These are phyloP conservation scores for Hozukius guyotensis DNA, from an alignment of 2,797 vertebrate genomes.

Conservation along the genomic window DNA sequence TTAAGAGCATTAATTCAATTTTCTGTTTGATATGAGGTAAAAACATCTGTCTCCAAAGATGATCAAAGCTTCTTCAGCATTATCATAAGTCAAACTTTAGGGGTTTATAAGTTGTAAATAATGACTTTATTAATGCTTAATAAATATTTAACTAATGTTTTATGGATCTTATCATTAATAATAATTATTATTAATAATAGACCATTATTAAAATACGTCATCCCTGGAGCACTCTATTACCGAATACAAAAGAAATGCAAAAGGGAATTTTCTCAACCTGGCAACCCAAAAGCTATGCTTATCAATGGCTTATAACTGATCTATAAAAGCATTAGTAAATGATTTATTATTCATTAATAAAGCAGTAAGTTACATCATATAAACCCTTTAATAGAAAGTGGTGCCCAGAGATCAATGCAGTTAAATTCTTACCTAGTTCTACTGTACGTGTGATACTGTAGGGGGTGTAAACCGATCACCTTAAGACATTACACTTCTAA, in stretches of 20 bases:
- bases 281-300: neutral
- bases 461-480: slow-evolving; percentile 5
- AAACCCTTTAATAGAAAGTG: neutral
- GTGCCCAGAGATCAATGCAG: neutral
- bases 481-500: too few species aligned
- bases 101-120: neutral
- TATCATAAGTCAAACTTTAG: neutral
- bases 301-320: neutral
- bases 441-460: neutral
- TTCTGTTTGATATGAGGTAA: neutral
- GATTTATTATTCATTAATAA: neutral
- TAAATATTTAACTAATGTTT: neutral
- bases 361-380: neutral
- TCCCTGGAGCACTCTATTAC: neutral
- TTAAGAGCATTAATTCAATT: neutral
- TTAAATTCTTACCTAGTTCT: neutral
- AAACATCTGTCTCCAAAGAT: neutral
- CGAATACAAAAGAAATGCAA: neutral
- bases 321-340: neutral
- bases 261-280: neutral
- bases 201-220: too few species aligned
- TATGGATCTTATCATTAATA: neutral
- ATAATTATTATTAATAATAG: too few species aligned
- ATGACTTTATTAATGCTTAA: neutral
- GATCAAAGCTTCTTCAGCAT: neutral